Evolutionary conservation across 2,888 invertebrate genomes (phyloP).

Genomic region (Marronus borbonicus): DNA sequence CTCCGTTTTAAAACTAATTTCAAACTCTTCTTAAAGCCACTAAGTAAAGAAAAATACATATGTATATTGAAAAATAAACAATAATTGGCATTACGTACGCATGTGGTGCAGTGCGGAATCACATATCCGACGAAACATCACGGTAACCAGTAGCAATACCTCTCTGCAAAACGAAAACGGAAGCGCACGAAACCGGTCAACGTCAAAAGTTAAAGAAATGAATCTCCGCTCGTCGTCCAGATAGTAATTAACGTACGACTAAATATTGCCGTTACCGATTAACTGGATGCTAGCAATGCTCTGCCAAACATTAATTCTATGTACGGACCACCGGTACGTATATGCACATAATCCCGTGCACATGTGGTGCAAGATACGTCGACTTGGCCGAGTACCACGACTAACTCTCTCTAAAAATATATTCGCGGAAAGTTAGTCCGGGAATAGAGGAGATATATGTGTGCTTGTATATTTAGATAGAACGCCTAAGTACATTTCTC

Average conservation of each 20-base stretch:
- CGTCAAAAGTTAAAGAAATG: background rate
- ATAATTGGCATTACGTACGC: background rate
- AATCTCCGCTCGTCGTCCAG: background rate
- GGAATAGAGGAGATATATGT: slow-evolving; percentile 6
- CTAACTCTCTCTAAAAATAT: slow-evolving; percentile 15
- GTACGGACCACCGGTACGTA: background rate
- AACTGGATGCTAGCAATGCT: background rate
- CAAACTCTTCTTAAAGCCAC: background rate
- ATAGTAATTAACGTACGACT: slow-evolving; percentile 1
- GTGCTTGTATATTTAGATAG: slow-evolving; percentile 9
- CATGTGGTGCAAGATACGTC: slow-evolving; percentile 3
- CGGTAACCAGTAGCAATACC: background rate
- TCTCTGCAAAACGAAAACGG: background rate
- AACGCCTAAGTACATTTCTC: slow-evolving; percentile 4
- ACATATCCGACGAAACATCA: background rate
- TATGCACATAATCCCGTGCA: slow-evolving; percentile 1
- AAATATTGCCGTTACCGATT: background rate
- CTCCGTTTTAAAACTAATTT: background rate
- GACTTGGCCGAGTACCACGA: background rate
- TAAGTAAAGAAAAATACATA: background rate
- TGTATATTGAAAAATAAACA: background rate
- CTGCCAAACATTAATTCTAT: slow-evolving; percentile 8
- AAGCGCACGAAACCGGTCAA: background rate
- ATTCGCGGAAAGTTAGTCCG: slow-evolving; percentile 19
- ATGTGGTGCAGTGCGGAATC: background rate